Percentiles rank a stretch among this genome's conserved stretches.
Evolutionary conservation across 2,797 vertebrate species (phyloP).

Genomic region (Parauchenoglanis punctatus): DNA sequence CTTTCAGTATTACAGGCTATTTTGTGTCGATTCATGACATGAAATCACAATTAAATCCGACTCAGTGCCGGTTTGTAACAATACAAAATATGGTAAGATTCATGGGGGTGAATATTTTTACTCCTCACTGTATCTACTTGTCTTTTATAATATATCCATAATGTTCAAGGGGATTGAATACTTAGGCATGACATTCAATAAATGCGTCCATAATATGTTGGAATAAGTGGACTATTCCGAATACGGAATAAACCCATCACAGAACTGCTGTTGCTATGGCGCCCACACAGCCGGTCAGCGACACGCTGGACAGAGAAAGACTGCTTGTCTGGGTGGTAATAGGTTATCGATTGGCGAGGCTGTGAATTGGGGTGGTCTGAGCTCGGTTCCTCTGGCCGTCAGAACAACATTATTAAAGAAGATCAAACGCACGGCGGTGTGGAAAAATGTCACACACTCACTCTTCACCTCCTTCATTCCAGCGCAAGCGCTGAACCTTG

Average conservation of each 20-base stretch:
- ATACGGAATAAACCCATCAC: not conserved
- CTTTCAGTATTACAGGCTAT: not conserved
- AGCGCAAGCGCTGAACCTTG: not conserved
- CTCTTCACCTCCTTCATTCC: slow-evolving; percentile 1
- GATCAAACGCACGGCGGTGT: slow-evolving; percentile 1
- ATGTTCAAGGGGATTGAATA: not conserved
- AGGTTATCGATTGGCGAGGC: slow-evolving; percentile 34
- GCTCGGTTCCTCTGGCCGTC: not conserved
- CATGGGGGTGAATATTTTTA: not conserved
- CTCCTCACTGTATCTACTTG: not conserved
- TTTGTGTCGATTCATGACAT: not conserved
- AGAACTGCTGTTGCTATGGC: not conserved
- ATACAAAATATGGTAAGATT: not conserved
- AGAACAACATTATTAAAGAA: slow-evolving; percentile 32
- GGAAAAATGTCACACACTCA: not conserved
- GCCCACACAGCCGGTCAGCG: not conserved
- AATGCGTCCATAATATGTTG: not conserved
- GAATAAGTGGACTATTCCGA: not conserved
- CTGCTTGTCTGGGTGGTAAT: slow-evolving; percentile 24
- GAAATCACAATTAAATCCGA: not conserved
- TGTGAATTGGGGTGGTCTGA: not conserved
- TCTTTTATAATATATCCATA: not conserved
- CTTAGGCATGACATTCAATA: not conserved
- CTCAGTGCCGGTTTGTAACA: not conserved
- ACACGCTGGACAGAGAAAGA: not conserved